A percentile compares a stretch with the other conserved stretches of the same genome.
Evolutionary conservation across 2,888 invertebrate genomes (phyloP).

Genomic region (Seladonia tumulorum): DNA sequence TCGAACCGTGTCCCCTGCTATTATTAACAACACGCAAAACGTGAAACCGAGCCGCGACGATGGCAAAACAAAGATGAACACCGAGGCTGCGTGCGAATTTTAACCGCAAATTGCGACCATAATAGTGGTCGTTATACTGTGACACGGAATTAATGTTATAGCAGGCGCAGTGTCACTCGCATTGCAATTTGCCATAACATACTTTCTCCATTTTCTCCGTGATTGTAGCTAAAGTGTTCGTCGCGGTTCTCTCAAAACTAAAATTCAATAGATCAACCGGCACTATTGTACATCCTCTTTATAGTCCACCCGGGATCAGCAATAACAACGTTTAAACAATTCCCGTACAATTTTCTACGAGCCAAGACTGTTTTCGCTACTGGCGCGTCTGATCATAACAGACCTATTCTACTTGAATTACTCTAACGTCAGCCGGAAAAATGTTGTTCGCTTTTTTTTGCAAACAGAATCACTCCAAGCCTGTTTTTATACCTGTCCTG

Average conservation of each 20-base stretch:
- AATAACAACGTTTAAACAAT: background rate
- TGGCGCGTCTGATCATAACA: too few species aligned
- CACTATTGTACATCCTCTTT: background rate
- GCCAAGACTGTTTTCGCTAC: background rate
- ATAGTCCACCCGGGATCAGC: background rate
- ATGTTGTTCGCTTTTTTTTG: too few species aligned
- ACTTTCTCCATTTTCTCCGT: conserved; percentile 23
- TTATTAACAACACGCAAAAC: conserved; percentile 50
- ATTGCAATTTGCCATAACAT: conserved; percentile 41
- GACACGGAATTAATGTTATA: conserved; percentile 53
- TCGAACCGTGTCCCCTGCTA: conserved; percentile 9
- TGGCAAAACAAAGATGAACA: conserved; percentile 54
- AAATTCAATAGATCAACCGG: background rate
- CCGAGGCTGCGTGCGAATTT: conserved; percentile 47
- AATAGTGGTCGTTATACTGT: conserved; percentile 44
- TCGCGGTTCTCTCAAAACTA: background rate
- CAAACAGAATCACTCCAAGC: too few species aligned
- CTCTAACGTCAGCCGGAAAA: too few species aligned
- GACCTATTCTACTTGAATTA: too few species aligned
- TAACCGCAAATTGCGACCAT: conserved; percentile 56
- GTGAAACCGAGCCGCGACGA: conserved; percentile 40
- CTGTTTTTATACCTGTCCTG: too few species aligned
- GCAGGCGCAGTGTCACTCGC: conserved; percentile 37
- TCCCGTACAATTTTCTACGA: background rate
- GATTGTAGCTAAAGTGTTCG: conserved; percentile 5